Evolutionary conservation across 2,797 vertebrate genomes (phyloP).

Genomic region (Antennarius maculatus): DNA sequence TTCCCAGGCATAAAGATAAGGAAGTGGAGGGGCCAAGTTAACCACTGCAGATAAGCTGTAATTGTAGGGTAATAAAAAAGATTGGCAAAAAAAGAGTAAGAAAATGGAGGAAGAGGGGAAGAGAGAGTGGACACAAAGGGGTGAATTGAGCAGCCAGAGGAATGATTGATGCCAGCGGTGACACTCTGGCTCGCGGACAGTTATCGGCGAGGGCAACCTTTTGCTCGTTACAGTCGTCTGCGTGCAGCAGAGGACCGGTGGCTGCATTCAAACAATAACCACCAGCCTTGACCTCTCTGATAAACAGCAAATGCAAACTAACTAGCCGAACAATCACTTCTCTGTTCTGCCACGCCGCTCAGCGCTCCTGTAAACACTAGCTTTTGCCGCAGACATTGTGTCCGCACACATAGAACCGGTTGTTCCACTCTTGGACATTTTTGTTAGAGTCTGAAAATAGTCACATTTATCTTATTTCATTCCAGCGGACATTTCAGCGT

Average conservation of each 20-base stretch:
- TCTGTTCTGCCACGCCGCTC: slow-evolving; percentile 56
- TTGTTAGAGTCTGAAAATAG: slow-evolving; percentile 2
- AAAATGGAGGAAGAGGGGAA: slow-evolving; percentile 53
- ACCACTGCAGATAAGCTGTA: slow-evolving; percentile 78
- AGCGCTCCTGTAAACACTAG: slow-evolving; percentile 42
- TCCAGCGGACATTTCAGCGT: background rate
- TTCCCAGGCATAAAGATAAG: slow-evolving; percentile 70
- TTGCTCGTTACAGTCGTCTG: slow-evolving; percentile 54
- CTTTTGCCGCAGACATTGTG: slow-evolving; percentile 49
- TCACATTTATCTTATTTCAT: slow-evolving; percentile 6
- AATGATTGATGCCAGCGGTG: slow-evolving; percentile 72
- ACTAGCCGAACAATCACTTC: slow-evolving; percentile 68
- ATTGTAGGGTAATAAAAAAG: slow-evolving; percentile 78
- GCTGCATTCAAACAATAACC: slow-evolving; percentile 62
- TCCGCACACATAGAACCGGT: slow-evolving; percentile 52
- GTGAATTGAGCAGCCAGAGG: slow-evolving; percentile 56
- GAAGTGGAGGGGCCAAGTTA: slow-evolving; percentile 74
- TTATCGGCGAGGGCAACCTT: slow-evolving; percentile 63
- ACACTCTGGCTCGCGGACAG: slow-evolving; percentile 62
- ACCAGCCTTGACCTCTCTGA: slow-evolving; percentile 73
- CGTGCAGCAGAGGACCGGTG: slow-evolving; percentile 50
- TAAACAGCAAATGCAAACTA: slow-evolving; percentile 68
- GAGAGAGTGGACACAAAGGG: slow-evolving; percentile 59
- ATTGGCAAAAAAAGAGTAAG: slow-evolving; percentile 33
- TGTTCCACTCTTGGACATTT: slow-evolving; percentile 44